These are phyloP conservation scores for Poeciliopsis prolifica DNA, from an alignment of 2,113 vertebrate species.

Conservation along the genomic window DNA sequence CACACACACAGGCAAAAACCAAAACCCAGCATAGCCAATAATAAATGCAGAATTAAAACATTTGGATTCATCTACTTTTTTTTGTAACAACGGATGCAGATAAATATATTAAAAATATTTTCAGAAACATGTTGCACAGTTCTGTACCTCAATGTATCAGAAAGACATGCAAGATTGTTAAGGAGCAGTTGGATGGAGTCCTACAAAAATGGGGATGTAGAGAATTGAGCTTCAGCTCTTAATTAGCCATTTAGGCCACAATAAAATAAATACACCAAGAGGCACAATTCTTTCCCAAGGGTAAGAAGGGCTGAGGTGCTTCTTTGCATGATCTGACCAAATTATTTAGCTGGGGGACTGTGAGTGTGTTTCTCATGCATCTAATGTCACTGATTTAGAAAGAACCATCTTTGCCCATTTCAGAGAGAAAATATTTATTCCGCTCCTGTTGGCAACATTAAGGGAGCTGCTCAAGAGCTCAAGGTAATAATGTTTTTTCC, in stretches of 20 bases:
- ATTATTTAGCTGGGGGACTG: background rate
- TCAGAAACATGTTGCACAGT: too few relatives aligned
- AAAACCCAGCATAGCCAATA: too few relatives aligned
- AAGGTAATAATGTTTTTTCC: background rate
- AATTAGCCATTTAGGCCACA: background rate
- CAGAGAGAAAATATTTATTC: background rate
- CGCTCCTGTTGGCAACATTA: background rate
- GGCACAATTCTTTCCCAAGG: background rate
- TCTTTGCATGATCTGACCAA: background rate
- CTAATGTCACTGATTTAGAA: background rate
- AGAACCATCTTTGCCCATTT: background rate
- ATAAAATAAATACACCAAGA: slow-evolving; percentile 1
- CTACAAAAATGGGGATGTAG: background rate
- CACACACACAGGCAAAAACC: too few relatives aligned
- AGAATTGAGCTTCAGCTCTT: background rate
- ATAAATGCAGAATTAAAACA: too few relatives aligned
- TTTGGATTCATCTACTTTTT: too few relatives aligned
- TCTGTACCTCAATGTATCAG: too few relatives aligned
- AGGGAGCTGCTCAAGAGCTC: background rate
- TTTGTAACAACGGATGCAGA: too few relatives aligned
- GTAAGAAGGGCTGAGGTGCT: background rate
- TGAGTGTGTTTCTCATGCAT: background rate
- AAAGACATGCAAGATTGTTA: background rate
- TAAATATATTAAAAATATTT: too few relatives aligned
- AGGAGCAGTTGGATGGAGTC: background rate